Evolutionary conservation across 2,888 invertebrate species (phyloP).

Genomic region (Drosophila emarginata): DNA sequence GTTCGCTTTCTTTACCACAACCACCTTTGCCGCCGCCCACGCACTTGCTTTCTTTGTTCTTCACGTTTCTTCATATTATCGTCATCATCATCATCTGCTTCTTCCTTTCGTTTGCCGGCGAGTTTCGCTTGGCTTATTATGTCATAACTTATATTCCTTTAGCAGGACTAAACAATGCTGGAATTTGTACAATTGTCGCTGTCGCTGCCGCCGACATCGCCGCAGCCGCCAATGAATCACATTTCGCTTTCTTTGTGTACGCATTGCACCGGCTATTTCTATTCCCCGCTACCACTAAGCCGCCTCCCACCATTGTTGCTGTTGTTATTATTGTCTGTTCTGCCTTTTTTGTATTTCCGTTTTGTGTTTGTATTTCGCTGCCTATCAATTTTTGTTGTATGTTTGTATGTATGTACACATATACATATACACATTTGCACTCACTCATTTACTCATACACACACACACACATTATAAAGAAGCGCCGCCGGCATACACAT

Average conservation of each 20-base stretch:
- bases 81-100: conserved; percentile 8
- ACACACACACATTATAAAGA: conserved; percentile 11
- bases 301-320: conserved; percentile 50
- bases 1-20: conserved; percentile 15
- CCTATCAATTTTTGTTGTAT: conserved; percentile 35
- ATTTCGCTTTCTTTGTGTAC: conserved; percentile 55
- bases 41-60: conserved; percentile 45
- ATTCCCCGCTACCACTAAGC: conserved; percentile 45
- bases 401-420: conserved; percentile 12
- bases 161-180: conserved; percentile 68
- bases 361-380: conserved; percentile 65
- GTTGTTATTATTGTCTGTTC: conserved; percentile 64
- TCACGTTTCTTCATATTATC: neutral
- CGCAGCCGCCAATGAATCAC: conserved; percentile 51
- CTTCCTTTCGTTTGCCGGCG: conserved; percentile 15
- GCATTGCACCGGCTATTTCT: conserved; percentile 74
- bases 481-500: conserved; percentile 23
- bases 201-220: conserved; percentile 19
- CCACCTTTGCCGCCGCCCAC: conserved; percentile 18
- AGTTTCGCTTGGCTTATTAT: conserved; percentile 56
- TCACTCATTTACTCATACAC: conserved; percentile 22
- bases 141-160: conserved; percentile 67
- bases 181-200: conserved; percentile 50
- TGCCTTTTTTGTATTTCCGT: conserved; percentile 69
- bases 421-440: conserved; percentile 28